Conservation (phyloP, 2,113 vertebrate genomes). For the Zonotrichia leucophrys region DNA sequence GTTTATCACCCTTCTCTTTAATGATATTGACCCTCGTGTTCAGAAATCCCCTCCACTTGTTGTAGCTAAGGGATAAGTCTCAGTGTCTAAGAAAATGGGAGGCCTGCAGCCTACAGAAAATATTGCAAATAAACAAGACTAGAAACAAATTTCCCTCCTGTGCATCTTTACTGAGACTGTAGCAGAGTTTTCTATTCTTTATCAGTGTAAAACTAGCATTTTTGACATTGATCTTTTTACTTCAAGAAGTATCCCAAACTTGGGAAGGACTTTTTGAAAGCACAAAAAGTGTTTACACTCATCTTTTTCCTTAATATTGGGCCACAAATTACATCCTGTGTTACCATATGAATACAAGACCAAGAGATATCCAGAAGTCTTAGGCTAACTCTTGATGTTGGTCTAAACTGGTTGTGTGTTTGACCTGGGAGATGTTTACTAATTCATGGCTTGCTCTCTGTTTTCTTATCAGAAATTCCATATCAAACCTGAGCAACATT, state of each 20-base stretch:
- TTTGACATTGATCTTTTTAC: neutral
- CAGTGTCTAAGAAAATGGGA: neutral
- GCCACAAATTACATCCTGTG: neutral
- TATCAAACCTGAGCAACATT: neutral
- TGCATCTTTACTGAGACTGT: neutral
- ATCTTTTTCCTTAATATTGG: neutral
- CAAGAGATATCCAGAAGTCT: neutral
- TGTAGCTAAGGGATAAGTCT: neutral
- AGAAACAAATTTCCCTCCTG: neutral
- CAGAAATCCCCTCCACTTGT: neutral
- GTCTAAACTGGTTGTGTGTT: neutral
- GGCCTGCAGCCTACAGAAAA: neutral
- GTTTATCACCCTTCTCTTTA: neutral
- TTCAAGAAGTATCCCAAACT: neutral
- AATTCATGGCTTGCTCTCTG: neutral
- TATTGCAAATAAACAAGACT: neutral
- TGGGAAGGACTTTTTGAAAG: neutral
- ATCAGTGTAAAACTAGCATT: neutral
- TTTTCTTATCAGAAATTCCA: neutral
- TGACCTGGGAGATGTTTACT: neutral
- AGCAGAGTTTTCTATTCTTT: neutral
- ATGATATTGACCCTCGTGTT: neutral
- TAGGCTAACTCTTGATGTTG: neutral
- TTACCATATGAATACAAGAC: neutral
- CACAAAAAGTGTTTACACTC: neutral